Evolutionary conservation across 2,113 vertebrate genomes (phyloP).

Genomic region (Nipponia nippon): DNA sequence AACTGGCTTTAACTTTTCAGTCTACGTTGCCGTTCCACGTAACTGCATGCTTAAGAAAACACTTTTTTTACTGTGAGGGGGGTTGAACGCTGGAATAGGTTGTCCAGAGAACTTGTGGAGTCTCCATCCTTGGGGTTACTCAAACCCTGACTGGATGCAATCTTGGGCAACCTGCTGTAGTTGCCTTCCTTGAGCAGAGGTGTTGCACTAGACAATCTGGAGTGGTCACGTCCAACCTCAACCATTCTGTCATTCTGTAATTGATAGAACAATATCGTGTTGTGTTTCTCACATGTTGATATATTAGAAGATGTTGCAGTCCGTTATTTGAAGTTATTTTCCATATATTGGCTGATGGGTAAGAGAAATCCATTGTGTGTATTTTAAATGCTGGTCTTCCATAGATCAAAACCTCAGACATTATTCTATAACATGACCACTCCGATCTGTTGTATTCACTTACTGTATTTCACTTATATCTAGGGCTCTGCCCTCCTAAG

Average conservation of each 20-base stretch:
- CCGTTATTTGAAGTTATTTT: not conserved
- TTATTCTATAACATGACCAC: not conserved
- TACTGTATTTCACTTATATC: not conserved
- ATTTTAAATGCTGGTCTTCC: not conserved
- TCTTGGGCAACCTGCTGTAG: not conserved
- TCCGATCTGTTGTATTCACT: not conserved
- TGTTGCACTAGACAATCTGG: not conserved
- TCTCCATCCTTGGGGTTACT: not conserved
- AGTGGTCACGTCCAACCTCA: not conserved
- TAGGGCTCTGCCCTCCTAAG: not conserved
- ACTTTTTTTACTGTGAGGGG: not conserved
- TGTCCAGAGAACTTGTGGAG: not conserved
- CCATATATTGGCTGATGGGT: not conserved
- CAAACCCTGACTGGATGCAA: not conserved
- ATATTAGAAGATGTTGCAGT: not conserved
- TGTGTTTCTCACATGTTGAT: not conserved
- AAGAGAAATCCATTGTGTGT: not conserved
- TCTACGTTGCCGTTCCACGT: not conserved
- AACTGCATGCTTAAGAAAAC: not conserved
- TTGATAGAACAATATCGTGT: not conserved
- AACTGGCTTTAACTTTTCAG: not conserved
- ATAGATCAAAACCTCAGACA: not conserved
- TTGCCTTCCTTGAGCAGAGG: not conserved
- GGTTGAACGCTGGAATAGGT: not conserved
- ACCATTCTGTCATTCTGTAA: not conserved